A percentile compares a stretch with the other conserved stretches of the same genome.
Conservation (phyloP, 2,113 vertebrate genomes). For the Zosterops borbonicus region DNA sequence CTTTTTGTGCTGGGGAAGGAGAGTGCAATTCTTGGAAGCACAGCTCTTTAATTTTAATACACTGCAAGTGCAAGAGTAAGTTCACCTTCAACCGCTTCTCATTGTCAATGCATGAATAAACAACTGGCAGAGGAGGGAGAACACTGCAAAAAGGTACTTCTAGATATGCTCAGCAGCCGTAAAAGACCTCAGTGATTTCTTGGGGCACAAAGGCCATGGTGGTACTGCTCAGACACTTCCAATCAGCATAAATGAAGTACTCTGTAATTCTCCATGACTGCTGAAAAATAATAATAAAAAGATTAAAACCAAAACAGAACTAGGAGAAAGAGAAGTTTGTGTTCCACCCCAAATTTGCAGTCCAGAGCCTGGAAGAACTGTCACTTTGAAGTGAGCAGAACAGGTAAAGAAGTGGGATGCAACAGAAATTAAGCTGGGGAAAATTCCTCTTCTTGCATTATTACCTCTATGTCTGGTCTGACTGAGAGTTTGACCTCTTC, state of each 20-base stretch:
- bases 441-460: not conserved
- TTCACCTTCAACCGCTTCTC: conserved; percentile 42
- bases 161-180: not conserved
- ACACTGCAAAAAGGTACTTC: not conserved
- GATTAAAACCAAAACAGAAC: not conserved
- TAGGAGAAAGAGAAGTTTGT: not conserved
- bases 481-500: not conserved
- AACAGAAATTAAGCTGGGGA: not conserved
- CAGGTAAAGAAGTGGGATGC: not conserved
- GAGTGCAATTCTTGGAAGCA: conserved; percentile 9
- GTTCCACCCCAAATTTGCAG: not conserved
- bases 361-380: not conserved
- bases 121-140: not conserved
- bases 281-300: not conserved
- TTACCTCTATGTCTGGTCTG: not conserved
- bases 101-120: conserved; percentile 12
- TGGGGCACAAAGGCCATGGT: not conserved
- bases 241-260: not conserved
- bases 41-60: conserved; percentile 40
- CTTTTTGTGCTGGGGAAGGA: not conserved
- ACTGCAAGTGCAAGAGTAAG: not conserved
- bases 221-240: not conserved
- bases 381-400: not conserved
- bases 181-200: not conserved
- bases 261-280: not conserved